A percentile compares a stretch with the other conserved stretches of the same genome.
Evolutionary conservation across 2,797 vertebrate genomes (phyloP).

Genomic region (Enteromius trimaculatus): DNA sequence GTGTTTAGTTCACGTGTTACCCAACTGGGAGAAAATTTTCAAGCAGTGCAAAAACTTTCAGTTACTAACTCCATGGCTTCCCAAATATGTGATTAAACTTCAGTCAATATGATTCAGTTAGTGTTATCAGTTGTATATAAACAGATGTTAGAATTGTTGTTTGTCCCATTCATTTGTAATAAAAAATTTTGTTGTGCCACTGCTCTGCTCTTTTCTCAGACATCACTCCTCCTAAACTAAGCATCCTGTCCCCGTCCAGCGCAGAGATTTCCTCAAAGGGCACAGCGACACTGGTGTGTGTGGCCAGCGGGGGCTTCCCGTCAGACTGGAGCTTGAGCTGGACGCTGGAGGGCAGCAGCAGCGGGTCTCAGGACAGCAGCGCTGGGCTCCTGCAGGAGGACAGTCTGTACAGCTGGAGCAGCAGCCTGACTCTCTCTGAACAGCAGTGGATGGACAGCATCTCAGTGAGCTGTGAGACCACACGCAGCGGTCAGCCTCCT

Average conservation of each 20-base stretch:
- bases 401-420: conserved; percentile 58
- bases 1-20: background rate
- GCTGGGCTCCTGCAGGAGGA: conserved; percentile 52
- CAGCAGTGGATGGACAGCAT: conserved; percentile 44
- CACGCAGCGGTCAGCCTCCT: conserved; percentile 54
- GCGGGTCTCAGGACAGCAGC: conserved; percentile 39
- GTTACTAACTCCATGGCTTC: background rate
- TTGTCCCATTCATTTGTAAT: background rate
- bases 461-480: conserved; percentile 55
- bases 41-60: background rate
- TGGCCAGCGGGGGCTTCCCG: conserved; percentile 67
- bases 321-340: conserved; percentile 64
- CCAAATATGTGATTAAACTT: background rate
- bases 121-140: background rate
- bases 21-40: too few relatives aligned
- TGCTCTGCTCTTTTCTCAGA: conserved; percentile 12
- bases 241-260: conserved; percentile 58
- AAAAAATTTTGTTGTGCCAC: background rate
- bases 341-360: conserved; percentile 60
- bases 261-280: conserved; percentile 49
- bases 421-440: conserved; percentile 49
- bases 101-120: background rate
- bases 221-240: conserved; percentile 54
- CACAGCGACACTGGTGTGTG: conserved; percentile 61
- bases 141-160: background rate